Percentiles rank a stretch among this genome's conserved stretches.
Evolutionary conservation across 1,140 invertebrate genomes (phyloP).

Genomic region (Drosophila simulans): DNA sequence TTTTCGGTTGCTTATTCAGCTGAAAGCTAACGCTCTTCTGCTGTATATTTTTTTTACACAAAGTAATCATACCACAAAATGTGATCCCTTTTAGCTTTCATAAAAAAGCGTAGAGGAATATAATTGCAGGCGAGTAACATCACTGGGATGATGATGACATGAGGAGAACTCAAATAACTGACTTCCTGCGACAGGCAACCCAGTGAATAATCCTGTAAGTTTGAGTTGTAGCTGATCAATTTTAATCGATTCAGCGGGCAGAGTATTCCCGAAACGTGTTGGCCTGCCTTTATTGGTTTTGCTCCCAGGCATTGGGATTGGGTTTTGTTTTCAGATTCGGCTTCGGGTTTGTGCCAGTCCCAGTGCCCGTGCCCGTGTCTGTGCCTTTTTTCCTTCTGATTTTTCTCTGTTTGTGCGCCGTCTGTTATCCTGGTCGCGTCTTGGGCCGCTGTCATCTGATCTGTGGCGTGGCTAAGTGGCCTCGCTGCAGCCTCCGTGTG

Average conservation of each 20-base stretch:
- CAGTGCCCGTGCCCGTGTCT: not conserved
- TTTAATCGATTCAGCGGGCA: not conserved
- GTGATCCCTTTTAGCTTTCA: no score
- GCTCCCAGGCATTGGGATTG: not conserved
- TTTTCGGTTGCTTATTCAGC: no score
- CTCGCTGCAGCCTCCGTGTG: conserved; percentile 24
- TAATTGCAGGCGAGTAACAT: no score
- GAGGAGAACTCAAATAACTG: no score
- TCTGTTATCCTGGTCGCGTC: conserved; percentile 67
- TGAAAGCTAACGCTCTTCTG: not conserved
- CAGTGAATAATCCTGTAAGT: no score
- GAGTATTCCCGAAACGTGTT: conserved; percentile 11
- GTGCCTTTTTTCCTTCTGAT: conserved; percentile 5
- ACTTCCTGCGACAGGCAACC: no score
- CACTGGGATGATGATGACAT: no score
- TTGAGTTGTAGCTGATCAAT: not conserved
- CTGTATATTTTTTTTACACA: no score
- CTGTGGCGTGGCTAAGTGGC: conserved; percentile 78
- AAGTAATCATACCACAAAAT: no score
- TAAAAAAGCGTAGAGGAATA: no score
- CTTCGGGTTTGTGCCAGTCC: not conserved
- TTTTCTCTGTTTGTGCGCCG: conserved; percentile 26
- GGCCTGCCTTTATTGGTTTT: conserved; percentile 7
- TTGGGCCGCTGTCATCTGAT: conserved; percentile 73
- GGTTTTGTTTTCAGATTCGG: conserved; percentile 10